Evolutionary conservation across 2,888 invertebrate genomes (phyloP).

Genomic region (Conus canariensis): DNA sequence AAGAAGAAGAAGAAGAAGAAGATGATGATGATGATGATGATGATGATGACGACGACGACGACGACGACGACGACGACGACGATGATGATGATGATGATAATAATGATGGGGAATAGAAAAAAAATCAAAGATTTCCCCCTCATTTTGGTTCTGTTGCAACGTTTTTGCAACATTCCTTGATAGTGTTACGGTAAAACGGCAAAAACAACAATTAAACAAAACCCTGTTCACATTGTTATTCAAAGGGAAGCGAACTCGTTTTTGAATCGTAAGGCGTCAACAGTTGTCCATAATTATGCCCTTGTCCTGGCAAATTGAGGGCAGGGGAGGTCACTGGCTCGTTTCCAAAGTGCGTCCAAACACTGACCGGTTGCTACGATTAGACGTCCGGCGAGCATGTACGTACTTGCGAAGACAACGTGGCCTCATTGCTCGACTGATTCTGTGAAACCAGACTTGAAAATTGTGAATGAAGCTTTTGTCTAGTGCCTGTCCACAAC

Average conservation of each 20-base stretch:
- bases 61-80: no score
- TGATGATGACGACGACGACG: no score
- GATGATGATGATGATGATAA: no score
- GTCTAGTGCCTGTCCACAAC: no score
- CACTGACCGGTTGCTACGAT: constrained; percentile 10
- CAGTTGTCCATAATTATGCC: neutral
- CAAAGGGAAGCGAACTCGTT: neutral
- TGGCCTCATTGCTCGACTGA: neutral
- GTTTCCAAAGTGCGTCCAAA: constrained; percentile 10
- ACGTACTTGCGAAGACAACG: neutral
- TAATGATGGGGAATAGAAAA: no score
- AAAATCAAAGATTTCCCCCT: no score
- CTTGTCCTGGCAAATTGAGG: neutral
- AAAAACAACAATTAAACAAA: neutral
- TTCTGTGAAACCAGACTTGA: no score
- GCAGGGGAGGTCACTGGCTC: constrained; percentile 14
- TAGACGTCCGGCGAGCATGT: neutral
- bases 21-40: no score
- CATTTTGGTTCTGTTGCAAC: no score
- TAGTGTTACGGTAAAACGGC: no score
- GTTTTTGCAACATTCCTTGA: no score
- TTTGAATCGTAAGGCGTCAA: neutral
- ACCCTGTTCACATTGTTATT: neutral
- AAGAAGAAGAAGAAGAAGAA: no score
- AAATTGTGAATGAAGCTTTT: neutral